Percentiles rank a stretch among this genome's conserved stretches.
Conservation (phyloP, 2,797 vertebrate species). For the Coregonus suidteri region DNA sequence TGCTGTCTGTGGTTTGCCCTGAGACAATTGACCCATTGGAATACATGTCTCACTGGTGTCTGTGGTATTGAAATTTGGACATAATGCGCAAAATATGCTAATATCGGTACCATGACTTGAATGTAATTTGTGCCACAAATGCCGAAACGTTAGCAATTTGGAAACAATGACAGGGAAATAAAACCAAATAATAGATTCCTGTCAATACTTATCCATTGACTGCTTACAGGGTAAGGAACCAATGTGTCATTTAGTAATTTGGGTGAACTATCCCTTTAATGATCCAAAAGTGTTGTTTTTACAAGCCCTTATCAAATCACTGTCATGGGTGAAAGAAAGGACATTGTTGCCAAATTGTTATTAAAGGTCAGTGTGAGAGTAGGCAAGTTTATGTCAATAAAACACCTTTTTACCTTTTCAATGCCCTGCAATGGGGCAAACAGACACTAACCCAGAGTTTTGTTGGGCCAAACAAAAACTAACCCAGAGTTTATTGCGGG, state of each 20-base stretch:
- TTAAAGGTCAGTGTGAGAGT: not conserved
- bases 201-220: too few species aligned
- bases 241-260: too few species aligned
- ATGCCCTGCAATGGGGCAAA: not conserved
- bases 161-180: too few species aligned
- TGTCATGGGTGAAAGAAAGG: not conserved
- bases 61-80: not conserved
- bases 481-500: not conserved
- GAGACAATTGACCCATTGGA: not conserved
- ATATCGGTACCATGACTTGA: too few species aligned
- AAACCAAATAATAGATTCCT: too few species aligned
- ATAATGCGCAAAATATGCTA: too few species aligned
- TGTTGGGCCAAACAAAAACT: too few species aligned
- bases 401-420: not conserved
- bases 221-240: too few species aligned
- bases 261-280: not conserved
- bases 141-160: too few species aligned
- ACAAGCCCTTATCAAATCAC: not conserved
- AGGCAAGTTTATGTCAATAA: not conserved
- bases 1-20: not conserved
- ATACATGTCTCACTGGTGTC: not conserved
- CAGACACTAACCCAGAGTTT: not conserved
- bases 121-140: too few species aligned
- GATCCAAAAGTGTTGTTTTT: slow-evolving; percentile 1
- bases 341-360: not conserved